phyloP scores from a whole-genome alignment of 2,113 vertebrate species.

The Eudyptes chrysolophus region DNA sequence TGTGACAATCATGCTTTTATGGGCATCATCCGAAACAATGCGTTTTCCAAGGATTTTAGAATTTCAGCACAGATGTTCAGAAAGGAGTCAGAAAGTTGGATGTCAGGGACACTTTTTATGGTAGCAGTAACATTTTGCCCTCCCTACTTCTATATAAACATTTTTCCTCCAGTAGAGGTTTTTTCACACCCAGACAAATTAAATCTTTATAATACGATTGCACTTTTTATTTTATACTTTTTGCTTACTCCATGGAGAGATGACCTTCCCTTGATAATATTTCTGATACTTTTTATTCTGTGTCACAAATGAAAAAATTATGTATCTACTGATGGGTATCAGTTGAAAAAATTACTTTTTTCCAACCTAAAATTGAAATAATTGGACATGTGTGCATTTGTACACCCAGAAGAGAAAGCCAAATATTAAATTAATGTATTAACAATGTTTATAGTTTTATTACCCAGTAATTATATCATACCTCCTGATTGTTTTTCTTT shows the following conservation, averaged over 20 bases:
- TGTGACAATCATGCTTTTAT: not conserved
- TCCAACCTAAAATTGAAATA: not conserved
- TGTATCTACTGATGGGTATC: not conserved
- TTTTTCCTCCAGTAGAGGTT: not conserved
- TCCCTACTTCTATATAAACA: not conserved
- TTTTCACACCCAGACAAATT: not conserved
- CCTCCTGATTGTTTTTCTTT: slow-evolving; percentile 69
- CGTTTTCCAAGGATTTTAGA: not conserved
- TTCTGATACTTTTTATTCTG: not conserved
- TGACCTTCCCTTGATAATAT: not conserved
- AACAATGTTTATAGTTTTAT: slow-evolving; percentile 74
- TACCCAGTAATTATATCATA: slow-evolving; percentile 75
- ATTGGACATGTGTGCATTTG: slow-evolving; percentile 1
- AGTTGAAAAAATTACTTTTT: not conserved
- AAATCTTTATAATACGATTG: not conserved
- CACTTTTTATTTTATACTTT: not conserved
- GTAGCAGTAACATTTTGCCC: not conserved
- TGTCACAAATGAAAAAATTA: not conserved
- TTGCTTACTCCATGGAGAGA: not conserved
- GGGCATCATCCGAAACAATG: not conserved
- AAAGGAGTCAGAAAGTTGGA: not conserved
- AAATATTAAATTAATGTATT: slow-evolving; percentile 72
- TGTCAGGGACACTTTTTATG: not conserved
- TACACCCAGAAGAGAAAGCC: slow-evolving; percentile 21
- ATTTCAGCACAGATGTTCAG: not conserved